Conservation (phyloP, 1,140 invertebrate genomes). For the Maconellicoccus hirsutus region DNA sequence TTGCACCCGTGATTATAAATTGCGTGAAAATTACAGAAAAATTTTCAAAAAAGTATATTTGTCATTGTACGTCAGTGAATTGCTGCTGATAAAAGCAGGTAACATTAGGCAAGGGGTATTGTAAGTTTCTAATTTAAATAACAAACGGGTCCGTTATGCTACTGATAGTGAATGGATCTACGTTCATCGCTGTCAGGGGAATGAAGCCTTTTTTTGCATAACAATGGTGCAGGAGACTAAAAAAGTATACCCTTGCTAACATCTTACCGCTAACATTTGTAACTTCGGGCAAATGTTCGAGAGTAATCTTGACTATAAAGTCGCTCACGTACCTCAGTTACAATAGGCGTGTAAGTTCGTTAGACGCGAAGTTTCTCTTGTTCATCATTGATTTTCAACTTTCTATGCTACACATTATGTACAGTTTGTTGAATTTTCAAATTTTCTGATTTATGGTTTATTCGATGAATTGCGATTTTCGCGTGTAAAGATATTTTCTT, state of each 20-base stretch:
- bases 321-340: not conserved
- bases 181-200: not conserved
- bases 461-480: not conserved
- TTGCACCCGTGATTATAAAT: too few relatives aligned
- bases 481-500: not conserved
- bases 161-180: not conserved
- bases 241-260: not conserved
- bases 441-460: constrained; percentile 9
- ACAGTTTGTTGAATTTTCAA: constrained; percentile 9
- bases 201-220: constrained; percentile 9
- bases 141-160: constrained; percentile 2
- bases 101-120: not conserved
- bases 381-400: not conserved
- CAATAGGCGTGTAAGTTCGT: constrained; percentile 2
- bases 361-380: not conserved
- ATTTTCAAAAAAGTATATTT: not conserved
- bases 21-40: too few relatives aligned
- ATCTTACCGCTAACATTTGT: constrained; percentile 2
- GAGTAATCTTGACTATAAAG: not conserved
- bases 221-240: constrained; percentile 8
- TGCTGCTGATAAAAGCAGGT: not conserved
- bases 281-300: not conserved
- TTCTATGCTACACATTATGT: not conserved
- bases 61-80: not conserved
- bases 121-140: constrained; percentile 4